phyloP scores from a whole-genome alignment of 1,140 invertebrate genomes.

The Heliconius congener region DNA sequence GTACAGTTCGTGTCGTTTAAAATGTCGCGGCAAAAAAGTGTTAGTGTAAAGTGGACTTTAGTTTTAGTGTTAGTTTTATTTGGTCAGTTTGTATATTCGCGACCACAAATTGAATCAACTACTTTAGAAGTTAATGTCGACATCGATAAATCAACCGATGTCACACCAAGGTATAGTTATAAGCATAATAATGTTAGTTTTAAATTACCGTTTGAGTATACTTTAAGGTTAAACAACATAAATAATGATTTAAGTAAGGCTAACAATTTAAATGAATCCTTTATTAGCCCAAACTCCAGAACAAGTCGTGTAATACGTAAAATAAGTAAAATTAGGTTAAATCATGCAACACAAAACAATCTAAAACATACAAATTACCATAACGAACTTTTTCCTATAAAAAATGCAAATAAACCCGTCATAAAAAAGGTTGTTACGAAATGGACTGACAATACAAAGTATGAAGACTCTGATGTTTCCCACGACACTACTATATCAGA shows the following conservation, averaged over 20 bases:
- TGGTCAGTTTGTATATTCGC: slow-evolving; percentile 59
- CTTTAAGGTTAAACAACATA: not conserved
- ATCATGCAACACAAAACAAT: slow-evolving; percentile 13
- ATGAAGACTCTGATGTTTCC: slow-evolving; percentile 59
- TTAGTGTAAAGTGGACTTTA: slow-evolving; percentile 71
- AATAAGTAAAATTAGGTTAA: slow-evolving; percentile 31
- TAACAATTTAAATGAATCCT: not conserved
- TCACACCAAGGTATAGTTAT: slow-evolving; percentile 70
- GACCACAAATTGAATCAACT: slow-evolving; percentile 58
- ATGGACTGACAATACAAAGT: slow-evolving; percentile 70
- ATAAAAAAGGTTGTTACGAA: slow-evolving; percentile 73
- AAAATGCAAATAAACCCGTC: slow-evolving; percentile 49
- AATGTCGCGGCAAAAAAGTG: slow-evolving; percentile 73
- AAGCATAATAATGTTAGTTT: slow-evolving; percentile 51
- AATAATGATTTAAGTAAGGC: not conserved
- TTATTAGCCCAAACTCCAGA: not conserved
- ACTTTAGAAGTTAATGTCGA: slow-evolving; percentile 40
- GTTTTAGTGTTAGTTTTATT: slow-evolving; percentile 69
- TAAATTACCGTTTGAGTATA: slow-evolving; percentile 38
- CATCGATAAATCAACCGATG: slow-evolving; percentile 55
- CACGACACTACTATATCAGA: slow-evolving; percentile 47
- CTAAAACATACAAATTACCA: not conserved
- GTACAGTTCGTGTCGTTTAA: slow-evolving; percentile 50
- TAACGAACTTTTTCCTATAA: slow-evolving; percentile 16
- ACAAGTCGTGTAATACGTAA: slow-evolving; percentile 32